These are phyloP conservation scores for Lasioglossum figueresi DNA, from an alignment of 2,888 invertebrate genomes.

Conservation along the genomic window DNA sequence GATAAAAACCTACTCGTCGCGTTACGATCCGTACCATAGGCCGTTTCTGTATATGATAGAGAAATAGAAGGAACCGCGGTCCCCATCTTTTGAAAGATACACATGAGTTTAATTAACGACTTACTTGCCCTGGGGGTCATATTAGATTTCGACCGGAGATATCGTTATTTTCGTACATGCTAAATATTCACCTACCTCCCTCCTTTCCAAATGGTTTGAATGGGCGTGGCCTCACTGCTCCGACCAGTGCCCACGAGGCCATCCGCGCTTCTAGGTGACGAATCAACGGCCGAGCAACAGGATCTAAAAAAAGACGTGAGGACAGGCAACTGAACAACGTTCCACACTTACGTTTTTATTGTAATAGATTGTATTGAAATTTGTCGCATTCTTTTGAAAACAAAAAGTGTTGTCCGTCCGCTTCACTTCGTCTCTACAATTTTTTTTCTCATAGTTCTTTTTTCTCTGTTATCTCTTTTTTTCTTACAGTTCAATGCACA, in stretches of 20 bases:
- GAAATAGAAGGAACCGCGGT: too few species aligned
- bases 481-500: slow-evolving; percentile 38
- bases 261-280: neutral
- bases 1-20: too few species aligned
- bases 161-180: too few species aligned
- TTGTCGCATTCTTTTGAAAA: slow-evolving; percentile 62
- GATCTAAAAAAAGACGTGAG: neutral
- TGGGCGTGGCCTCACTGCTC: neutral
- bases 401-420: slow-evolving; percentile 55
- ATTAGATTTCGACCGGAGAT: too few species aligned
- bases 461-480: slow-evolving; percentile 7
- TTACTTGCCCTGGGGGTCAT: too few species aligned
- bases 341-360: slow-evolving; percentile 69
- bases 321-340: slow-evolving; percentile 32
- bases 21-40: too few species aligned
- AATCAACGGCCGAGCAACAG: neutral
- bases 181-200: neutral
- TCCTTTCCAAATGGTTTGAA: neutral
- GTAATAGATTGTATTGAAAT: slow-evolving; percentile 70
- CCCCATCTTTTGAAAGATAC: too few species aligned
- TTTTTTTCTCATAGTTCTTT: neutral
- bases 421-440: slow-evolving; percentile 6
- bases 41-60: too few species aligned
- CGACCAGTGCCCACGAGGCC: neutral
- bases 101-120: too few species aligned